A percentile compares a stretch with the other conserved stretches of the same genome.
phyloP scores from a whole-genome alignment of 1,140 invertebrate species.

The Metaphire vulgaris region DNA sequence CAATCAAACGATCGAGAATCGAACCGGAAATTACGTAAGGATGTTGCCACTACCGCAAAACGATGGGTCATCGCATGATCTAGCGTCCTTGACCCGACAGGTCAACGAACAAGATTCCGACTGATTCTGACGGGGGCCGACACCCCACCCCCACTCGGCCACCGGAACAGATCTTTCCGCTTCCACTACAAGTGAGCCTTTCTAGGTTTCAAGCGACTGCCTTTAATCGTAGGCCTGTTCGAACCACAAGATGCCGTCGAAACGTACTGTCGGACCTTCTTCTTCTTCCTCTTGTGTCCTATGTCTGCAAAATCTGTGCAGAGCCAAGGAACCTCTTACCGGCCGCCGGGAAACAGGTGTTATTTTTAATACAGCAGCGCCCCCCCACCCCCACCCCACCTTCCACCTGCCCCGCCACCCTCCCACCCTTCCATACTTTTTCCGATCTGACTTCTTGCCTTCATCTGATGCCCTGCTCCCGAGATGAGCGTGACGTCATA shows the following conservation, averaged over 20 bases:
- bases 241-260: neutral
- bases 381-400: neutral
- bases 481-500: too few relatives aligned
- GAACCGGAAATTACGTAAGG: neutral
- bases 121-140: neutral
- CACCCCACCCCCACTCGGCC: too few relatives aligned
- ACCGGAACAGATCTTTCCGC: neutral
- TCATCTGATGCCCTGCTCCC: too few relatives aligned
- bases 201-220: neutral
- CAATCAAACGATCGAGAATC: too few relatives aligned
- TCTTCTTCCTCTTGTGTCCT: too few relatives aligned
- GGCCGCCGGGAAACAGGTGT: neutral
- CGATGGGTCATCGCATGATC: too few relatives aligned
- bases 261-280: neutral
- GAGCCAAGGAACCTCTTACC: neutral
- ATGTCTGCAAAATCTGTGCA: too few relatives aligned
- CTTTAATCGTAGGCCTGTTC: neutral
- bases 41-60: neutral
- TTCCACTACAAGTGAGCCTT: neutral
- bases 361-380: neutral
- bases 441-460: too few relatives aligned
- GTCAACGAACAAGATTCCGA: neutral
- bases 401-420: too few relatives aligned
- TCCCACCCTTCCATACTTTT: too few relatives aligned
- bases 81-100: too few relatives aligned